phyloP scores from a whole-genome alignment of 2,797 vertebrate species.

The Nyctibius grandis region DNA sequence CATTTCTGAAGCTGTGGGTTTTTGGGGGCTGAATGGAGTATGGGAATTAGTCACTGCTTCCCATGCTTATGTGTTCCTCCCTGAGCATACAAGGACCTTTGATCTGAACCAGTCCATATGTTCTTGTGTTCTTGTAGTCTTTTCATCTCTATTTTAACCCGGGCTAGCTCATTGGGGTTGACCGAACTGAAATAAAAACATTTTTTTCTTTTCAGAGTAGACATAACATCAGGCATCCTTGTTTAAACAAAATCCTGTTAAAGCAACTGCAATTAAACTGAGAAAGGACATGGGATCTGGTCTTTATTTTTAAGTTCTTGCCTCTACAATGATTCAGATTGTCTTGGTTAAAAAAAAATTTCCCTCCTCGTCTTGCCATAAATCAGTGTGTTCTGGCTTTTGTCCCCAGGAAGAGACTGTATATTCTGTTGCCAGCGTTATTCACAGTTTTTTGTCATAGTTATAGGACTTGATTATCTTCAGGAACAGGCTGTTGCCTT shows the following conservation, averaged over 20 bases:
- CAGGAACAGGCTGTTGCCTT: background rate
- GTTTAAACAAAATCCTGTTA: slow-evolving; percentile 11
- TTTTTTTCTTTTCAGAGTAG: background rate
- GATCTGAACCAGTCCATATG: background rate
- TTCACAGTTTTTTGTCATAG: background rate
- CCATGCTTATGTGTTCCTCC: background rate
- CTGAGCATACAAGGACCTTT: background rate
- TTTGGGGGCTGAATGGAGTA: background rate
- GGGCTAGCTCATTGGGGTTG: background rate
- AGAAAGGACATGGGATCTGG: background rate
- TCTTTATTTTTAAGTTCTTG: slow-evolving; percentile 1
- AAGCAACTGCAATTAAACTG: background rate
- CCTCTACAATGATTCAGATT: background rate
- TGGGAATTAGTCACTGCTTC: background rate
- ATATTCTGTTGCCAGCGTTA: background rate
- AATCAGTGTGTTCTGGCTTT: slow-evolving; percentile 14
- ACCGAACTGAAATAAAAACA: background rate
- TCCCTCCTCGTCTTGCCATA: background rate
- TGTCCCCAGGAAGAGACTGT: background rate
- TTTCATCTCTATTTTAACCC: background rate
- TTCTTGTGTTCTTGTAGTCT: background rate
- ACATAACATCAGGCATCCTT: background rate
- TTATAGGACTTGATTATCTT: background rate
- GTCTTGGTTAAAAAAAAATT: background rate
- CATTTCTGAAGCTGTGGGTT: background rate